phyloP scores from a whole-genome alignment of 2,888 invertebrate species.

The Ophion ventricosus region DNA sequence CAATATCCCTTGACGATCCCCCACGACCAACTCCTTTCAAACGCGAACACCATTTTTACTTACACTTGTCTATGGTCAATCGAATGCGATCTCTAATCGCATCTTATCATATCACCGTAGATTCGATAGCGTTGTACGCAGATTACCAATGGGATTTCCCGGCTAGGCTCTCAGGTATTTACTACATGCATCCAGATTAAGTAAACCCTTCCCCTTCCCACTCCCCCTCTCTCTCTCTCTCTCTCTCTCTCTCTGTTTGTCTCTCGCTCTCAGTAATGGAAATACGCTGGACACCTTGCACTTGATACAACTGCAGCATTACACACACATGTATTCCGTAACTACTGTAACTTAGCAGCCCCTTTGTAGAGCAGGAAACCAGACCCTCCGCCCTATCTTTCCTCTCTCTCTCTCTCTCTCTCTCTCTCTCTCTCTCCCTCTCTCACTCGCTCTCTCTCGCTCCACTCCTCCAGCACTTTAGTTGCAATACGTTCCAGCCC shows the following conservation, averaged over 20 bases:
- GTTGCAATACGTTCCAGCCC: conserved; percentile 60
- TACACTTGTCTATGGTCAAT: not conserved
- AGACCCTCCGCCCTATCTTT: conserved; percentile 40
- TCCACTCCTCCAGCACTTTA: conserved; percentile 19
- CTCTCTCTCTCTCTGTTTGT: conserved; percentile 1
- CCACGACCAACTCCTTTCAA: no score
- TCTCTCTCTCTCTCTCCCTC: no score
- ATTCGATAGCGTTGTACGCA: conserved; percentile 53
- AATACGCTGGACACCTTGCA: conserved; percentile 54
- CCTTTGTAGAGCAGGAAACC: conserved; percentile 58
- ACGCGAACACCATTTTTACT: not conserved
- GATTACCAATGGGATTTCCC: conserved; percentile 60
- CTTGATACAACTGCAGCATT: conserved; percentile 42
- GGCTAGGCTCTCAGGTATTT: conserved; percentile 63
- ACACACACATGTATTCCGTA: conserved; percentile 4
- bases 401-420: not conserved
- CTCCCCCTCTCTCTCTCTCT: conserved; percentile 10
- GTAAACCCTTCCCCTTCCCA: conserved; percentile 45
- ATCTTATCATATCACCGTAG: conserved; percentile 52
- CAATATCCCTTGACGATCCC: no score
- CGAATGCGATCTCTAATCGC: conserved; percentile 36
- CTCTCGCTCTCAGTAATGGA: conserved; percentile 9
- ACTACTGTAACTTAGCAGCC: conserved; percentile 56
- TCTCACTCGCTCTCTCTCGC: conserved; percentile 2
- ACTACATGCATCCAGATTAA: conserved; percentile 65